phyloP scores from a whole-genome alignment of 2,888 invertebrate genomes.

The Metellina segmentata region DNA sequence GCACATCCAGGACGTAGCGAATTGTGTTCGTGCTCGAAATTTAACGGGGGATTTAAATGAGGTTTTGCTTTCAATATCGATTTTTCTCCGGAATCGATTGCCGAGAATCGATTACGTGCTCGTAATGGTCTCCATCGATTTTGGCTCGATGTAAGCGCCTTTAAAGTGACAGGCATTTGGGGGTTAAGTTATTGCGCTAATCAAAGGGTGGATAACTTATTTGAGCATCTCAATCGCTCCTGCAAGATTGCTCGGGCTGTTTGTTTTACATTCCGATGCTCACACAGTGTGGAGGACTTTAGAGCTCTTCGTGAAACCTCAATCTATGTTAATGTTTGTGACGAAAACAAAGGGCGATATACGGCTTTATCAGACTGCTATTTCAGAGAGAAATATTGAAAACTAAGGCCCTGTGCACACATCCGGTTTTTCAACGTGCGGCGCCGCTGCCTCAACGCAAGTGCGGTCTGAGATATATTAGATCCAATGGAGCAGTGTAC shows the following conservation, averaged over 20 bases:
- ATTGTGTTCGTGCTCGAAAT: conserved; percentile 2
- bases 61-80: conserved; percentile 16
- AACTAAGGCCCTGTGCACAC: too few species aligned
- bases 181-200: neutral
- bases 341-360: too few species aligned
- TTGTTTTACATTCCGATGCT: neutral
- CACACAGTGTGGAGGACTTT: neutral
- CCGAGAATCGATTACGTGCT: neutral
- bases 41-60: conserved; percentile 22
- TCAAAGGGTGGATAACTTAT: neutral
- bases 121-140: neutral
- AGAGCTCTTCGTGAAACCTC: neutral
- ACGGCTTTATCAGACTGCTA: too few species aligned
- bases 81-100: conserved; percentile 2
- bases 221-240: neutral
- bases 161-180: neutral
- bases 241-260: neutral
- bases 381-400: too few species aligned
- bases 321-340: neutral
- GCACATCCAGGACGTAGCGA: neutral
- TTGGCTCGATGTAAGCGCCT: neutral
- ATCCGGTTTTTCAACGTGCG: too few species aligned
- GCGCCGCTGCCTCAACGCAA: too few species aligned
- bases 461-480: too few species aligned
- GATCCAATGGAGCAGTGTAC: too few species aligned